These are phyloP conservation scores for Pachydiplax longipennis DNA, from an alignment of 2,888 invertebrate species.

Conservation along the genomic window DNA sequence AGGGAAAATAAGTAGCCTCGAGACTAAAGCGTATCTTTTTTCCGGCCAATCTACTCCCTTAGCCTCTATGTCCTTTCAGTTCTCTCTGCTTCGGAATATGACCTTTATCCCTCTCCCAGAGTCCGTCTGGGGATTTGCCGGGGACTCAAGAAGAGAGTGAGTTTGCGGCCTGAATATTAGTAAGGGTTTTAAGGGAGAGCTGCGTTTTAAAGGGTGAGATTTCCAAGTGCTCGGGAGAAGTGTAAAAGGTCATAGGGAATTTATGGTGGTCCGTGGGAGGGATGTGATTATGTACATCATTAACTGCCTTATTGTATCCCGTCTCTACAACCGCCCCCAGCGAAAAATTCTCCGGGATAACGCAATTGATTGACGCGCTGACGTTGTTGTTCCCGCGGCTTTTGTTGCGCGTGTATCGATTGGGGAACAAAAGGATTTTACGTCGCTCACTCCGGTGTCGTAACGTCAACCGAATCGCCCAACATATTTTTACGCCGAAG, in stretches of 20 bases:
- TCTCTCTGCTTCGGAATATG: not conserved
- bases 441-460: not conserved
- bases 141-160: not conserved
- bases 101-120: slow-evolving; percentile 9
- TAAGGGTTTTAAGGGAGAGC: not conserved
- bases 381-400: not conserved
- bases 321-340: not conserved
- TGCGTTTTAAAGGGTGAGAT: not conserved
- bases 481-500: not conserved
- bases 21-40: not conserved
- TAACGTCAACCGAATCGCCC: not conserved
- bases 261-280: not conserved
- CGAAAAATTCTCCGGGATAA: not conserved
- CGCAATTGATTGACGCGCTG: not conserved
- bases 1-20: too few species aligned
- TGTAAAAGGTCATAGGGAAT: not conserved
- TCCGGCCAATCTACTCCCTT: not conserved
- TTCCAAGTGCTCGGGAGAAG: not conserved
- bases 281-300: not conserved
- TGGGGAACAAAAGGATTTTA: not conserved
- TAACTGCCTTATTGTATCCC: not conserved
- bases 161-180: slow-evolving; percentile 10
- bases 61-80: not conserved
- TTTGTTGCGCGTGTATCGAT: not conserved
- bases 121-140: not conserved